These are phyloP conservation scores for Drosophila sulfurigaster DNA, from an alignment of 1,140 invertebrate species.

Conservation along the genomic window DNA sequence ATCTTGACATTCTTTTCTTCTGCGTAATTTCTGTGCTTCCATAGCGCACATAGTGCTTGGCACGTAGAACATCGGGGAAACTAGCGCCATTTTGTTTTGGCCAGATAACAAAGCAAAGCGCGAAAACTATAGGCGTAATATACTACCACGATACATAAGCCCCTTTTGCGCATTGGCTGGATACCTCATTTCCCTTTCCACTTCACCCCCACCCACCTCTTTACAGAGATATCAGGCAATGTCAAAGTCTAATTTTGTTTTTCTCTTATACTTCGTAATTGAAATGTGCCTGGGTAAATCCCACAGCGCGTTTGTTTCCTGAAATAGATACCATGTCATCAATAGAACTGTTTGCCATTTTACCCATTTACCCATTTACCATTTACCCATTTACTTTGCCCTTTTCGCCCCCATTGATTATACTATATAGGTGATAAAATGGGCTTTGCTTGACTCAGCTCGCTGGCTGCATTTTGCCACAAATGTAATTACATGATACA, in stretches of 20 bases:
- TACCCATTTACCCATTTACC: not conserved
- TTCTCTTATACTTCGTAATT: slow-evolving; percentile 61
- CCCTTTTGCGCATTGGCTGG: slow-evolving; percentile 46
- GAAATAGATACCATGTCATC: slow-evolving; percentile 77
- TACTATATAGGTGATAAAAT: slow-evolving; percentile 39
- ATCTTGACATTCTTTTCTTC: not conserved
- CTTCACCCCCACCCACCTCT: not conserved
- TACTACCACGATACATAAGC: slow-evolving; percentile 26
- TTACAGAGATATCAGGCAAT: slow-evolving; percentile 55
- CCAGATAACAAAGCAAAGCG: slow-evolving; percentile 56
- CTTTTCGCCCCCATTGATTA: slow-evolving; percentile 34
- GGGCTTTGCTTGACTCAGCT: slow-evolving; percentile 21
- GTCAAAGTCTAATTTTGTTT: slow-evolving; percentile 76
- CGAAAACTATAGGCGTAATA: not conserved
- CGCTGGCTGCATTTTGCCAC: not conserved
- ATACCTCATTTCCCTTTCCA: not conserved
- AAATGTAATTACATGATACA: slow-evolving; percentile 46
- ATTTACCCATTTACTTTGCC: slow-evolving; percentile 14
- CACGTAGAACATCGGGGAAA: slow-evolving; percentile 50
- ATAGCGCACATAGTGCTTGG: slow-evolving; percentile 45
- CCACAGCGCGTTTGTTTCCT: slow-evolving; percentile 35
- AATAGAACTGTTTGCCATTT: slow-evolving; percentile 53
- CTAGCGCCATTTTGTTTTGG: slow-evolving; percentile 64
- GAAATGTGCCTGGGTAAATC: slow-evolving; percentile 64
- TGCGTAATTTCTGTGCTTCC: not conserved